Percentiles rank a stretch among this genome's conserved stretches.
phyloP scores from a whole-genome alignment of 2,888 invertebrate genomes.

The Hypomecis punctinalis region DNA sequence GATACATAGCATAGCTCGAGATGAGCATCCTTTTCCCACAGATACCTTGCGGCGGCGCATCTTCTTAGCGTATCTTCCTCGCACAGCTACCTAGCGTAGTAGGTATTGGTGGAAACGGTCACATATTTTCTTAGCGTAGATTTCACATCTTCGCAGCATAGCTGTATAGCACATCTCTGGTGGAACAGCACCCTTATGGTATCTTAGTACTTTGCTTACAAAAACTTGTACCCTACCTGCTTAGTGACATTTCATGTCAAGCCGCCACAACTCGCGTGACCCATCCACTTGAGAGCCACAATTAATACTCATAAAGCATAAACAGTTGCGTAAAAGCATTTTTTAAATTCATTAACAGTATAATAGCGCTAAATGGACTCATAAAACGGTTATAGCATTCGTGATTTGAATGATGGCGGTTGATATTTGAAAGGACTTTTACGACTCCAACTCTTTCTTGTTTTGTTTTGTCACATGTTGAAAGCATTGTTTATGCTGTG shows the following conservation, averaged over 20 bases:
- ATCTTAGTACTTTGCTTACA: no score
- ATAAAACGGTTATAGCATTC: slow-evolving; percentile 73
- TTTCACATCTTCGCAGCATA: no score
- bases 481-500: slow-evolving; percentile 1
- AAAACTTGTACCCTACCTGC: no score
- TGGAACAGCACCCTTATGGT: no score
- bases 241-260: slow-evolving; percentile 9
- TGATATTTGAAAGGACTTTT: slow-evolving; percentile 43
- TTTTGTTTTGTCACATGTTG: slow-evolving; percentile 3
- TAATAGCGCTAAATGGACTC: slow-evolving; percentile 70
- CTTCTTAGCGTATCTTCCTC: no score
- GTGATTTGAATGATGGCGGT: slow-evolving; percentile 68
- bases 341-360: slow-evolving; percentile 74
- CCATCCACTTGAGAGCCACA: slow-evolving; percentile 49
- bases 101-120: no score
- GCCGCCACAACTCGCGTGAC: slow-evolving; percentile 49
- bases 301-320: slow-evolving; percentile 74
- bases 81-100: no score
- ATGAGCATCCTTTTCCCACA: no score
- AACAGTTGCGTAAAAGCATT: slow-evolving; percentile 57
- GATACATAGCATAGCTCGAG: no score
- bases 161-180: no score
- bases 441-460: slow-evolving; percentile 17
- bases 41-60: no score
- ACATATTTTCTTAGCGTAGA: no score